These are phyloP conservation scores for Eupeodes latifasciatus DNA, from an alignment of 2,888 invertebrate genomes.

Conservation along the genomic window DNA sequence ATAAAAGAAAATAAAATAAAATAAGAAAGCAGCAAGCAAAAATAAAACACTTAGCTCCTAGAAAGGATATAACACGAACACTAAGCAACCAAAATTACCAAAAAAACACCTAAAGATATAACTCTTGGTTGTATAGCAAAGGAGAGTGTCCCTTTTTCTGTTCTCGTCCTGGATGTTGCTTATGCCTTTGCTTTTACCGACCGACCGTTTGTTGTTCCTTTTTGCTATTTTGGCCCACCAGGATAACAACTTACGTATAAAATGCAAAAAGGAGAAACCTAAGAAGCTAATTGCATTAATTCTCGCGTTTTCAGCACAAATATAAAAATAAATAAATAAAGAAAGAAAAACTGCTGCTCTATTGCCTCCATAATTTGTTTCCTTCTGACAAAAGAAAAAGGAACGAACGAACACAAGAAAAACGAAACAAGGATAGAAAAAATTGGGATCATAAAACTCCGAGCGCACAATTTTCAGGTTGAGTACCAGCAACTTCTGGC, in stretches of 20 bases:
- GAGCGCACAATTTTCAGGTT: slow-evolving; percentile 65
- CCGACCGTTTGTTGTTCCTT: not conserved
- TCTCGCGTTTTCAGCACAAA: slow-evolving; percentile 72
- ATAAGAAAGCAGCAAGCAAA: slow-evolving; percentile 4
- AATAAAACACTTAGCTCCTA: slow-evolving; percentile 47
- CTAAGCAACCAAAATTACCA: slow-evolving; percentile 18
- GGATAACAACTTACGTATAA: slow-evolving; percentile 62
- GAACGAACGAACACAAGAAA: slow-evolving; percentile 7
- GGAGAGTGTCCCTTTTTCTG: slow-evolving; percentile 38
- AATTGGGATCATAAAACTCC: slow-evolving; percentile 37
- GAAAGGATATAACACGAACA: slow-evolving; percentile 35
- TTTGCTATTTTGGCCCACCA: not conserved
- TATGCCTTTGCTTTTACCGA: slow-evolving; percentile 6
- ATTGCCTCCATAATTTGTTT: slow-evolving; percentile 73
- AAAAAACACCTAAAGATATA: slow-evolving; percentile 37
- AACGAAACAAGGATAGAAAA: not conserved
- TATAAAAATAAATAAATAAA: slow-evolving; percentile 34
- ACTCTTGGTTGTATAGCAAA: slow-evolving; percentile 60
- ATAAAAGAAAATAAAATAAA: no score
- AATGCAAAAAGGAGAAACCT: slow-evolving; percentile 53
- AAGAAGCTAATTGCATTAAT: slow-evolving; percentile 75
- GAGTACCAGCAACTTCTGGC: slow-evolving; percentile 48
- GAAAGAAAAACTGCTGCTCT: slow-evolving; percentile 61
- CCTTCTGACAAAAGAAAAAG: slow-evolving; percentile 19
- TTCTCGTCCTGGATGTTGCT: not conserved